A percentile compares a stretch with the other conserved stretches of the same genome.
Evolutionary conservation across 2,888 invertebrate species (phyloP).

Genomic region (Nephrotoma flavescens): DNA sequence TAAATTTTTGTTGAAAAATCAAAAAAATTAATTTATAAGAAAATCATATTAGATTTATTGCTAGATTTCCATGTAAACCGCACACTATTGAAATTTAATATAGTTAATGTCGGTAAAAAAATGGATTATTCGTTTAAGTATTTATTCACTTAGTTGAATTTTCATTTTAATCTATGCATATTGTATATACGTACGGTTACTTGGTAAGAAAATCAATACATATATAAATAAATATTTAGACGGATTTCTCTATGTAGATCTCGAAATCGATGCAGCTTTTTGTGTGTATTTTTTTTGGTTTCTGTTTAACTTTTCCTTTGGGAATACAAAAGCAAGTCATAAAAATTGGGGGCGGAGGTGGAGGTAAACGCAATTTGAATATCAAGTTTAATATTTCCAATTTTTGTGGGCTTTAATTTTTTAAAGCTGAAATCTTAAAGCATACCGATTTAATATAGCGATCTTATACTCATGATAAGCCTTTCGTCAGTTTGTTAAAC

Average conservation of each 20-base stretch:
- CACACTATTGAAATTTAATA: not conserved
- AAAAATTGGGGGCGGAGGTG: not conserved
- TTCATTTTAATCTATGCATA: not conserved
- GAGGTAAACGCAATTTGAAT: too few species aligned
- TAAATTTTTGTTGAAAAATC: not conserved
- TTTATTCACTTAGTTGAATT: not conserved
- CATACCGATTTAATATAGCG: too few species aligned
- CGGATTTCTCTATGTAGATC: too few species aligned
- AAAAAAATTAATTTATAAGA: not conserved
- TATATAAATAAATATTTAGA: too few species aligned
- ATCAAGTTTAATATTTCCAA: too few species aligned
- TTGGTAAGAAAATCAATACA: not conserved
- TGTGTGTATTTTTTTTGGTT: not conserved
- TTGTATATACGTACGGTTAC: not conserved
- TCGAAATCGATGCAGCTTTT: too few species aligned
- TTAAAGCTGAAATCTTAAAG: too few species aligned
- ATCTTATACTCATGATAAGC: too few species aligned
- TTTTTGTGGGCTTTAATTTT: too few species aligned
- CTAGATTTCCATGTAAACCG: not conserved
- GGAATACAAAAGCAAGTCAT: not conserved
- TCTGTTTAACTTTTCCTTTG: not conserved
- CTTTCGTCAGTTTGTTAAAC: too few species aligned
- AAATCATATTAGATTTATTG: not conserved
- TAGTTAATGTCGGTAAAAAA: not conserved
- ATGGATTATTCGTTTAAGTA: not conserved